These are phyloP conservation scores for Centropus unirufus DNA, from an alignment of 2,113 vertebrate species.

Conservation along the genomic window DNA sequence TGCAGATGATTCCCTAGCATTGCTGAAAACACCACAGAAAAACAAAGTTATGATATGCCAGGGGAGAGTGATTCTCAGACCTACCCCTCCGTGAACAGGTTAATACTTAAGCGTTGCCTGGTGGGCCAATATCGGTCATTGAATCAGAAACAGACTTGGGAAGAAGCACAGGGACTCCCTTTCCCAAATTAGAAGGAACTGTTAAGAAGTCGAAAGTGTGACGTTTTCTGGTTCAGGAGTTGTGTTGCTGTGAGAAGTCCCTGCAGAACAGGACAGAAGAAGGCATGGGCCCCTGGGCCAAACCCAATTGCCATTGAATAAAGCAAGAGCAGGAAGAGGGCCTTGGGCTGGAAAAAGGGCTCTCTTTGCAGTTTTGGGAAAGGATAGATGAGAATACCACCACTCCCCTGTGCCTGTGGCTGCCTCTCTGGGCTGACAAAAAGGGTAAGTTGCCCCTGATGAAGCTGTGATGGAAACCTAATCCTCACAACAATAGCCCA, in stretches of 20 bases:
- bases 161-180: not conserved
- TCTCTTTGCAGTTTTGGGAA: not conserved
- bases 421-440: not conserved
- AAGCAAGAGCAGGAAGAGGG: not conserved
- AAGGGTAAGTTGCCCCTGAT: not conserved
- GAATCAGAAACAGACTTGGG: not conserved
- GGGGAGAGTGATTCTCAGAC: accelerated
- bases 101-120: not conserved
- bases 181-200: not conserved
- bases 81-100: not conserved
- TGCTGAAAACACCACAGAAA: not conserved
- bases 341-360: not conserved
- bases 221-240: not conserved
- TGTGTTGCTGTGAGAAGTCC: not conserved
- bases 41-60: not conserved
- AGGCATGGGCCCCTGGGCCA: not conserved
- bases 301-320: not conserved
- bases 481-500: conserved; percentile 15
- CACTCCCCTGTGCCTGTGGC: accelerated
- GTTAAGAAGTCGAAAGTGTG: not conserved
- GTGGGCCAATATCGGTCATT: not conserved
- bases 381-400: not conserved
- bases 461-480: conserved; percentile 47
- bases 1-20: not conserved
- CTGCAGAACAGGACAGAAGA: not conserved